Evolutionary conservation across 2,888 invertebrate species (phyloP).

Genomic region (Yponomeuta malinellus): DNA sequence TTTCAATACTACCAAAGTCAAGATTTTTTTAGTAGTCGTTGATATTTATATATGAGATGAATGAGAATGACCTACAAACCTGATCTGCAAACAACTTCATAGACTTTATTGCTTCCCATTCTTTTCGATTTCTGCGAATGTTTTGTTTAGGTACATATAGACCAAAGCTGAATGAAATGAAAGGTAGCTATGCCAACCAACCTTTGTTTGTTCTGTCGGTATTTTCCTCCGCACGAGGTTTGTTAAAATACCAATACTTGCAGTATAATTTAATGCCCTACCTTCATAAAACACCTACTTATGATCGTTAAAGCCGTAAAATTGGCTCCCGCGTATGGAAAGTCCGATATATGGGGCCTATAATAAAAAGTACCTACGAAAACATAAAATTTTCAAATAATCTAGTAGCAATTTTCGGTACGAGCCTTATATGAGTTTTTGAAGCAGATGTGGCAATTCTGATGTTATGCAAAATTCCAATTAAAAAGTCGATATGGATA

Average conservation of each 20-base stretch:
- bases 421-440: slow-evolving; percentile 29
- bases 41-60: no score
- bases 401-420: slow-evolving; percentile 58
- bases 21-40: no score
- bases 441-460: slow-evolving; percentile 18
- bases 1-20: no score
- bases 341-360: slow-evolving; percentile 58
- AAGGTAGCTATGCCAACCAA: no score
- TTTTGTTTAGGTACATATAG: no score
- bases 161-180: no score
- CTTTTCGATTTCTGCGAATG: no score
- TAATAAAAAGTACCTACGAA: slow-evolving; percentile 46
- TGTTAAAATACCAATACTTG: slow-evolving; percentile 5
- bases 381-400: slow-evolving; percentile 57
- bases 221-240: no score
- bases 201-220: no score
- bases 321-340: slow-evolving; percentile 56
- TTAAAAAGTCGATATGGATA: neutral
- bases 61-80: no score
- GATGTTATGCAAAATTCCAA: neutral
- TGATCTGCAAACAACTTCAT: no score
- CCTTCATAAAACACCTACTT: slow-evolving; percentile 58
- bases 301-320: slow-evolving; percentile 58
- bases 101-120: no score
- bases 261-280: slow-evolving; percentile 24